A percentile compares a stretch with the other conserved stretches of the same genome.
Conservation (phyloP, 2,113 vertebrate genomes). For the Prietella phreatophila region DNA sequence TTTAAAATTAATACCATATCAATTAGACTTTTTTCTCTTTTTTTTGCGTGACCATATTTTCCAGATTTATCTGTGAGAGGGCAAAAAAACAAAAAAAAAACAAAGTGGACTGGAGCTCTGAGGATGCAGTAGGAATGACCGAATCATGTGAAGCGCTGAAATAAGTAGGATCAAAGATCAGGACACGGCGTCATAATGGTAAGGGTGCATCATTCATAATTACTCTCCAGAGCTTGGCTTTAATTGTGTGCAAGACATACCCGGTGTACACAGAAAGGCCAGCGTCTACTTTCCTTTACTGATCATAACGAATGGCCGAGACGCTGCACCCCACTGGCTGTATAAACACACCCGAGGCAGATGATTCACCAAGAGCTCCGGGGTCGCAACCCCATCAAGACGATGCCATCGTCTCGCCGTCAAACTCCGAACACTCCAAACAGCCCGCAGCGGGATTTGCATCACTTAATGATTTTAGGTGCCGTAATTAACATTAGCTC, state of each 20-base stretch:
- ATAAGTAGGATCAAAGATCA: neutral
- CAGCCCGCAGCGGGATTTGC: slow-evolving; percentile 54
- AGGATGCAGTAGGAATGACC: neutral
- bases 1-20: neutral
- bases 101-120: neutral
- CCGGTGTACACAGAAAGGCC: neutral
- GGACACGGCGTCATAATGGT: neutral
- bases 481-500: slow-evolving; percentile 63
- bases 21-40: neutral
- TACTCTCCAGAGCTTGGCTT: slow-evolving; percentile 8
- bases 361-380: slow-evolving; percentile 48
- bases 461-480: slow-evolving; percentile 55
- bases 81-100: too few species aligned
- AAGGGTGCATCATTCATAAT: neutral
- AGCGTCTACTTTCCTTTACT: slow-evolving; percentile 36
- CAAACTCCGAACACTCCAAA: slow-evolving; percentile 52
- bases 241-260: slow-evolving; percentile 11
- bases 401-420: slow-evolving; percentile 53
- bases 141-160: neutral
- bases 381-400: slow-evolving; percentile 50
- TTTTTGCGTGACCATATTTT: neutral
- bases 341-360: slow-evolving; percentile 58
- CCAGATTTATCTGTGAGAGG: neutral
- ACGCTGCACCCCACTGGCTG: slow-evolving; percentile 28
- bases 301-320: slow-evolving; percentile 39